Conservation (phyloP, 35 echinoderm and acorn worm species). For the Heliocidaris tuberculata region DNA sequence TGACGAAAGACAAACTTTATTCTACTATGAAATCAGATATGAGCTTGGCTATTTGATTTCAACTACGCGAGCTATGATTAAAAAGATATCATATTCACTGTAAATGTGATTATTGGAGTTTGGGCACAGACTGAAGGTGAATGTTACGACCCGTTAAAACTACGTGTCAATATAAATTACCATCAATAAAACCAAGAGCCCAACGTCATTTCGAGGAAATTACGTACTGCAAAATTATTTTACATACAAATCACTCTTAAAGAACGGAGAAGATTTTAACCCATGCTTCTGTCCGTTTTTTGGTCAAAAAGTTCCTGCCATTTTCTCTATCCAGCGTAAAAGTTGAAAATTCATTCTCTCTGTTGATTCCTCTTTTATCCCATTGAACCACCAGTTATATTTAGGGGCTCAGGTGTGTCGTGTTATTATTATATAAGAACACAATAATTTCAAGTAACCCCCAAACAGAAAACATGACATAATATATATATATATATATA, state of each 20-base stretch:
- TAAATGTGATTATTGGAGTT: neutral
- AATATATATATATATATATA: too few species aligned
- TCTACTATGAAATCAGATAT: neutral
- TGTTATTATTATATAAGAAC: neutral
- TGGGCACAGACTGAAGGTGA: neutral
- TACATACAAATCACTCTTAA: neutral
- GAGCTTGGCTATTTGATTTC: neutral
- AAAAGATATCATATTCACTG: conserved; percentile 12
- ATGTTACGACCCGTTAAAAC: neutral
- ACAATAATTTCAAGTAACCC: too few species aligned
- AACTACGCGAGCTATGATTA: neutral
- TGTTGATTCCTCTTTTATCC: neutral
- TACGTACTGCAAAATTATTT: neutral
- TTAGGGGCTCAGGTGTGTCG: neutral
- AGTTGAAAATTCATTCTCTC: neutral
- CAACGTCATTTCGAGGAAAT: conserved; percentile 3
- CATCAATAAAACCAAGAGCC: neutral
- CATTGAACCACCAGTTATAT: neutral
- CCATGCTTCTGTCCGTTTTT: neutral
- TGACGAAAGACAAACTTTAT: neutral
- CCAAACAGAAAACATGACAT: too few species aligned
- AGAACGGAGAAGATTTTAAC: neutral
- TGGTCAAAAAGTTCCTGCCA: neutral
- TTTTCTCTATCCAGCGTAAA: neutral
- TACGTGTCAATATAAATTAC: neutral